Percentiles rank a stretch among this genome's conserved stretches.
Evolutionary conservation across 2,113 vertebrate genomes (phyloP).

Genomic region (Gavia stellata): DNA sequence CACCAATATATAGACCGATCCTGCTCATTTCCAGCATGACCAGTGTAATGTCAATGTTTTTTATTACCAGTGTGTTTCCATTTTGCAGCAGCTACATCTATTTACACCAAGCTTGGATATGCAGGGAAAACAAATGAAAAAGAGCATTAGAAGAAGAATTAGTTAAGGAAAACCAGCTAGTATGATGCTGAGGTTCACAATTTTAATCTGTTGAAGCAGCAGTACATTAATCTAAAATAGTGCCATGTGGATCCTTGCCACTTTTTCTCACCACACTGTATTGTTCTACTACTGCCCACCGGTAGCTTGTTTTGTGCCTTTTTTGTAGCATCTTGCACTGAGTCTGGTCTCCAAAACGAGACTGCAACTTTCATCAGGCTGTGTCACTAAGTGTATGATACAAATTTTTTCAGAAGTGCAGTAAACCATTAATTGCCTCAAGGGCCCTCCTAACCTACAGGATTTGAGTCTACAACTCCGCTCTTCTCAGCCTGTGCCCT

Average conservation of each 20-base stretch:
- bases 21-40: background rate
- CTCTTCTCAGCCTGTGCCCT: background rate
- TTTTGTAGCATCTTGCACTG: background rate
- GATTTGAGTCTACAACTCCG: background rate
- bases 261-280: background rate
- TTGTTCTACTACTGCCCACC: background rate
- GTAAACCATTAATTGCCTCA: background rate
- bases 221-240: background rate
- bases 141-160: background rate
- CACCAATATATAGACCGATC: background rate
- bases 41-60: background rate
- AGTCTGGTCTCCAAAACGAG: constrained; percentile 2
- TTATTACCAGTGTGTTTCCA: background rate
- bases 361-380: constrained; percentile 6
- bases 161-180: background rate
- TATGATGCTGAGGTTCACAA: background rate
- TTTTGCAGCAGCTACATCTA: background rate
- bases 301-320: background rate
- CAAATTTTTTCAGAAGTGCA: constrained; percentile 67
- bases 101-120: background rate
- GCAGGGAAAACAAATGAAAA: background rate
- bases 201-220: background rate
- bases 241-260: background rate
- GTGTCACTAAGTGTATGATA: constrained; percentile 53
- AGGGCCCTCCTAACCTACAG: background rate